Conservation (phyloP, 1,140 invertebrate genomes). For the Bombus sibiricus region DNA sequence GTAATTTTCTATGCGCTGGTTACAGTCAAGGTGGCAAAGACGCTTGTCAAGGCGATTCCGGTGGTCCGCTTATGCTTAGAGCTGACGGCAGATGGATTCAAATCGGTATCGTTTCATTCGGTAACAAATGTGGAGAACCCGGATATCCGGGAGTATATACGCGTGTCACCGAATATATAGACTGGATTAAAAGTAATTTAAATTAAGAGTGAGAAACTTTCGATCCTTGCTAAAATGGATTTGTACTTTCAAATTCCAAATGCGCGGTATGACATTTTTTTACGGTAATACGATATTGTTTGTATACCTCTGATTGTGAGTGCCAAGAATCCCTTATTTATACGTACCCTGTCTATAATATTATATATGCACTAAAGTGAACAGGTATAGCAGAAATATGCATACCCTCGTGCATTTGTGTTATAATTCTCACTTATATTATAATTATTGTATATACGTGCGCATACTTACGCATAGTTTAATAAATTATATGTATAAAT, state of each 20-base stretch:
- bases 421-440: constrained; percentile 11
- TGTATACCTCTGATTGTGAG: neutral
- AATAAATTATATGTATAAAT: neutral
- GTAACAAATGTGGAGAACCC: constrained; percentile 94
- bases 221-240: neutral
- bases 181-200: constrained; percentile 84
- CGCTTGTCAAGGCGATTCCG: constrained; percentile 91
- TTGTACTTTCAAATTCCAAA: neutral
- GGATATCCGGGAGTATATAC: constrained; percentile 93
- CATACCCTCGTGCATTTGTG: neutral
- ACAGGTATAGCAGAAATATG: neutral
- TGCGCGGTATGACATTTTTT: neutral
- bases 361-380: neutral
- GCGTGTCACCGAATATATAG: constrained; percentile 85
- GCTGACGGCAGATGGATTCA: constrained; percentile 91
- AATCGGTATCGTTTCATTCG: constrained; percentile 95
- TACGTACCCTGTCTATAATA: neutral
- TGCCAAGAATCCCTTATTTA: constrained; percentile 17
- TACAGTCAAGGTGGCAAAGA: constrained; percentile 95
- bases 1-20: constrained; percentile 95
- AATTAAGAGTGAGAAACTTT: constrained; percentile 68
- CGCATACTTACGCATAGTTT: neutral
- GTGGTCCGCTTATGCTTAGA: constrained; percentile 93
- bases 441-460: constrained; percentile 7
- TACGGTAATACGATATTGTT: neutral